Evolutionary conservation across 2,797 vertebrate species (phyloP), one percentile per base, ranked within the genome.

Genomic region (Coendou prehensilis): DNA sequence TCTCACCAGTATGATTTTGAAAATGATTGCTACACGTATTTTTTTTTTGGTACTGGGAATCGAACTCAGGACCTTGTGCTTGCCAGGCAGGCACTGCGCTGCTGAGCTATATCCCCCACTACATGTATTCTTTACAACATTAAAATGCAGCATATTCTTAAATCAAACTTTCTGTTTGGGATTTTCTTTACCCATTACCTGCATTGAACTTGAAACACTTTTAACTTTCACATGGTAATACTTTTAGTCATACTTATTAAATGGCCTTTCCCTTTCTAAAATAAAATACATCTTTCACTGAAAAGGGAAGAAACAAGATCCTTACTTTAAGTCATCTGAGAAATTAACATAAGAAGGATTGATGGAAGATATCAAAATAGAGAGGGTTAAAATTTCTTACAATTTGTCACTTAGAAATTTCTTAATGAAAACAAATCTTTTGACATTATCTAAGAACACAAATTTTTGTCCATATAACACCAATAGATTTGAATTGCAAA

Each of bases 131-230:
- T 30, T n/a, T 67, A 67, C 13, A 67, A 3, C 33, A n/a, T 6
- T 67, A 69, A 71, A 37, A 41, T 22, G 22, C 3, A 9, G n/a
- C n/a, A 71, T 71, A 73, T 26, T 73, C 95, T 89, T 86, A 96
- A 87, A 9, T 57, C 9, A 82, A 83, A 71, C 0, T 81, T 97
- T 93, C 45, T 85, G 17, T 71, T 93, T 15, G 15, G 9, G n/a
- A 89, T 96, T 97, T 97, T 97, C 23, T 61, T 93, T 87, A 86
- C 80, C 0, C 28, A 41, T 90, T 96, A 82, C 6, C 1, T 93
- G 52, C 63, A 75, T 11, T 96, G 28, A 97, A 91, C 14, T 59
- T 93, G 63, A 95, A 91, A 13, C 73, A 10, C 0, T 94, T 96
- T 96, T 92, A 56, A 84, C 22, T 96, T 81, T 79, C 4, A 78